Evolutionary conservation across 2,888 invertebrate genomes (phyloP).

Genomic region (Eupeodes latifasciatus): DNA sequence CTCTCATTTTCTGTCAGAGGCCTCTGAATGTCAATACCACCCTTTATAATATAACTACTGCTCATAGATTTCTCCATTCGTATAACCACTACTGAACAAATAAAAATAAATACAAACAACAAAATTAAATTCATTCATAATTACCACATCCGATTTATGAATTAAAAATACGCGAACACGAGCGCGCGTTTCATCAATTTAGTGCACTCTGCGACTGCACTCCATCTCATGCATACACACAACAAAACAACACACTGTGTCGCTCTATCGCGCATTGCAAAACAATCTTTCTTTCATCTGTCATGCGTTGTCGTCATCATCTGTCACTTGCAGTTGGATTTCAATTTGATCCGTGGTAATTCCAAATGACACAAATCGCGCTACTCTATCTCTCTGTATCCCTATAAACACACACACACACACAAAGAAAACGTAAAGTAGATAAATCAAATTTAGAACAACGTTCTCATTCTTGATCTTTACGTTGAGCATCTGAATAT

Average conservation of each 20-base stretch:
- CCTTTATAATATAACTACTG: not conserved
- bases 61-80: not conserved
- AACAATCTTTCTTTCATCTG: not conserved
- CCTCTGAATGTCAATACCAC: not conserved
- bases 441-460: constrained; percentile 66
- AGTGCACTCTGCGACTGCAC: constrained; percentile 1
- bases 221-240: not conserved
- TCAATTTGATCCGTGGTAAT: not conserved
- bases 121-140: constrained; percentile 71
- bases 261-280: not conserved
- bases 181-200: constrained; percentile 65
- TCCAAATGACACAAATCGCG: constrained; percentile 34
- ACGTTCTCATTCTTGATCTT: not conserved
- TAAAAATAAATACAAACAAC: not conserved
- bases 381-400: not conserved
- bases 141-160: constrained; percentile 75
- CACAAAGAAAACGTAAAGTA: constrained; percentile 51
- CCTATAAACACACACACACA: not conserved
- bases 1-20: not conserved
- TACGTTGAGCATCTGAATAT: constrained; percentile 36
- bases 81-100: not conserved
- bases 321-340: constrained; percentile 17
- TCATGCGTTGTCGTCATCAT: constrained; percentile 4
- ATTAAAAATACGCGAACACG: constrained; percentile 68
- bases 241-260: not conserved